A percentile compares a stretch with the other conserved stretches of the same genome.
phyloP scores from a whole-genome alignment of 2,797 vertebrate genomes.

The Brachyrhaphis roseni region DNA sequence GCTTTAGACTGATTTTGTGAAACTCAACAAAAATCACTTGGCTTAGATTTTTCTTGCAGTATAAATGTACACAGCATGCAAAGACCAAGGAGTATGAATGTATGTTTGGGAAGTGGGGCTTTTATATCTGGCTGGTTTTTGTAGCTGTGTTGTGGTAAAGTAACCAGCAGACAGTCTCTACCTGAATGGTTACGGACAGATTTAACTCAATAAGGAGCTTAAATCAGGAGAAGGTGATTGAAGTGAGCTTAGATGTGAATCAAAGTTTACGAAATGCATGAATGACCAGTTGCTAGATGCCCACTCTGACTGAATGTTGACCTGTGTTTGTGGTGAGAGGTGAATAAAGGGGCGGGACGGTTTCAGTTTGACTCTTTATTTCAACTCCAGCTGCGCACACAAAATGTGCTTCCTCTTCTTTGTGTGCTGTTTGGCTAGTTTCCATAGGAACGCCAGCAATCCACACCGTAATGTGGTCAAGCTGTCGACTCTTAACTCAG shows the following conservation, averaged over 20 bases:
- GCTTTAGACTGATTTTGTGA: too few relatives aligned
- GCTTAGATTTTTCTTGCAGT: background rate
- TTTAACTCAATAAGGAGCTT: constrained; percentile 32
- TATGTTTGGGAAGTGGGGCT: background rate
- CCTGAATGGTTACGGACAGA: constrained; percentile 10
- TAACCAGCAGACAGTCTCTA: background rate
- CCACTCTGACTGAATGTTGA: background rate
- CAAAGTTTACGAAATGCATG: background rate
- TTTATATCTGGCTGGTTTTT: background rate
- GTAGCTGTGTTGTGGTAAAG: background rate
- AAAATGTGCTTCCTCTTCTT: constrained; percentile 18
- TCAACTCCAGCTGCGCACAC: constrained; percentile 4
- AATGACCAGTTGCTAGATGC: background rate
- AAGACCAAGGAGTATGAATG: background rate
- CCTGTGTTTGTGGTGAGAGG: background rate
- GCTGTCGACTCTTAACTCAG: background rate
- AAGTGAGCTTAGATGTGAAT: background rate
- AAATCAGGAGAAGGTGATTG: background rate
- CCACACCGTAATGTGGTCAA: constrained; percentile 1
- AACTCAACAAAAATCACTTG: too few relatives aligned
- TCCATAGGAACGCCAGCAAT: background rate
- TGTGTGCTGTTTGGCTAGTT: constrained; percentile 3
- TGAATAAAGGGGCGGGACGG: background rate
- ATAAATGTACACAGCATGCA: background rate
- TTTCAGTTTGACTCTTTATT: background rate